Evolutionary conservation across 2,797 vertebrate genomes (phyloP), one percentile per base, ranked within the genome.

Genomic region (Masticophis lateralis): DNA sequence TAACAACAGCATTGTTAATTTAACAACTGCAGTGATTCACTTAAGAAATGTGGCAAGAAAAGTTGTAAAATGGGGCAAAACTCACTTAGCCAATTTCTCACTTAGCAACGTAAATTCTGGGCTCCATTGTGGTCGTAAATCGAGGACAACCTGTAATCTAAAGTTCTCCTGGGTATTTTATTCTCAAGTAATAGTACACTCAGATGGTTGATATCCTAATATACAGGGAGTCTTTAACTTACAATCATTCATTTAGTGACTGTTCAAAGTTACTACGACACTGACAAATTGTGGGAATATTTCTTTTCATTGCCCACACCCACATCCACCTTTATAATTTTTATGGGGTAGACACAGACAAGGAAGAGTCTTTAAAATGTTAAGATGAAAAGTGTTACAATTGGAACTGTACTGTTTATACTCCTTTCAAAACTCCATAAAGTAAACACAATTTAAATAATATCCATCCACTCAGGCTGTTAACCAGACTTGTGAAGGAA

Each of bases 401-500:
- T 56, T 37, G 55, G 32, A 88, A 37, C 3, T 51, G 14, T 66
- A 43, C 55, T 63, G n/a, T 61, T 51, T 28, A 22, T 5, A 27
- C 43, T 22, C 20, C 74, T 89, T 61, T 37, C 27, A 14, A 51
- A 43, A 53, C 61, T 47, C 66, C n/a, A 61, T 88, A n/a, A 83
- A 83, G 32, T 55, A 60, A 79, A 59, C 28, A 32, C 28, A 86
- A 18, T 59, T 91, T 83, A 51, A 93, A 79, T 88, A 66, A 91
- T 57, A 93, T 32, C 56, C 51, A 89, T 51, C 47, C 51, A 86
- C 47, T 47, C 32, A 91, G 55, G 86, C 25, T 86, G 63, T 79
- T 91, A 93, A 88, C 60, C 55, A 89, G 87, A 25, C 4, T 69
- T 88, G 89, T 61, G 69, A 86, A 66, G 56, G 47, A 89, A 90